Conservation (phyloP, 2,113 vertebrate genomes). For the Microtus ochrogaster region DNA sequence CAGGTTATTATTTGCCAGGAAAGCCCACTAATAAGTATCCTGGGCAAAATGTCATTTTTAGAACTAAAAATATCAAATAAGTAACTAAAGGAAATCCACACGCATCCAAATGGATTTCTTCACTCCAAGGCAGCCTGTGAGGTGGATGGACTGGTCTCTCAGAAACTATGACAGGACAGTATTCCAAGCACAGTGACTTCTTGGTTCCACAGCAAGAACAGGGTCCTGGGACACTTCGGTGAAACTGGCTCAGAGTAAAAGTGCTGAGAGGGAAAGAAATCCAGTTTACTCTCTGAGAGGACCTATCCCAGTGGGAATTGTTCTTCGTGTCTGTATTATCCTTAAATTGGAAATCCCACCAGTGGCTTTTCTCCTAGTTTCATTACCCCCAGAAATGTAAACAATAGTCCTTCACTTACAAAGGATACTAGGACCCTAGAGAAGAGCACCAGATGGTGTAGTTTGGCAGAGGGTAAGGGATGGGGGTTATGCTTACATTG, state of each 20-base stretch:
- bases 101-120: background rate
- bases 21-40: background rate
- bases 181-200: too few relatives aligned
- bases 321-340: conserved; percentile 22
- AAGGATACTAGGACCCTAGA: background rate
- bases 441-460: background rate
- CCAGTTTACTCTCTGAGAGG: background rate
- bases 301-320: background rate
- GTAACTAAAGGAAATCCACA: conserved; percentile 11
- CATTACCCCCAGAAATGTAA: background rate
- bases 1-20: conserved; percentile 18
- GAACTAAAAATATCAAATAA: background rate
- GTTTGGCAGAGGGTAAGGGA: background rate
- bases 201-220: background rate
- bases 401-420: background rate
- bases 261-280: background rate
- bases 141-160: background rate
- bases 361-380: background rate
- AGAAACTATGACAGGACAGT: background rate
- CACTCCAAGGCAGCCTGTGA: background rate
- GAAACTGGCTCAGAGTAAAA: background rate
- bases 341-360: conserved; percentile 43
- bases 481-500: background rate
- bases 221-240: background rate
- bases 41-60: conserved; percentile 56